phyloP scores from a whole-genome alignment of 2,888 invertebrate species.

The Crossocerus cetratus region DNA sequence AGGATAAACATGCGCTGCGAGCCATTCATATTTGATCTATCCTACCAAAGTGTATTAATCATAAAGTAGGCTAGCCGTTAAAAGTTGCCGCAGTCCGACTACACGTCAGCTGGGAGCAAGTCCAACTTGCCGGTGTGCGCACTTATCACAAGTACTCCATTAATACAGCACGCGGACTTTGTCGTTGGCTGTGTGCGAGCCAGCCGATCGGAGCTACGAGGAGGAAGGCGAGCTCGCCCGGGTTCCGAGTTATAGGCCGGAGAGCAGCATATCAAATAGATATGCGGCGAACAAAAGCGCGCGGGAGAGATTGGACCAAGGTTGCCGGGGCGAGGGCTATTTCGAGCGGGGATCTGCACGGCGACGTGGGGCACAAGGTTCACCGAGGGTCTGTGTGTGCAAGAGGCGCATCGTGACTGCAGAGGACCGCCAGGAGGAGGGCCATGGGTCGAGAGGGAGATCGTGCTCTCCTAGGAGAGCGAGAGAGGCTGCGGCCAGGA shows the following conservation, averaged over 20 bases:
- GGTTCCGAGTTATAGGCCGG: too few species aligned
- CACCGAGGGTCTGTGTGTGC: constrained; percentile 19
- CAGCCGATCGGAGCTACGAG: background rate
- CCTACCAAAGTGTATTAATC: too few species aligned
- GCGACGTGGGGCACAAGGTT: constrained; percentile 27
- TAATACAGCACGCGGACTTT: too few species aligned
- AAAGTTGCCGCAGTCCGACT: too few species aligned
- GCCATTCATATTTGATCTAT: too few species aligned
- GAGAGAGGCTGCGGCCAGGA: constrained; percentile 59
- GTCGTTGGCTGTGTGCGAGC: background rate
- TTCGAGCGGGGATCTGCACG: constrained; percentile 1
- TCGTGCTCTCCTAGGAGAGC: constrained; percentile 28
- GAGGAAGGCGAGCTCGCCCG: background rate
- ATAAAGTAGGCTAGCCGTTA: too few species aligned
- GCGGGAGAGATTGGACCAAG: background rate
- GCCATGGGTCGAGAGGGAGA: constrained; percentile 9
- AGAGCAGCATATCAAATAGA: background rate
- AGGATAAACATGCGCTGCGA: too few species aligned
- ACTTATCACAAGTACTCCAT: too few species aligned
- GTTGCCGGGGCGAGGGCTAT: background rate
- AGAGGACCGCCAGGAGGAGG: background rate
- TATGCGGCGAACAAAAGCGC: background rate
- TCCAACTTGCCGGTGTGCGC: too few species aligned
- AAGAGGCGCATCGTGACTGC: background rate
- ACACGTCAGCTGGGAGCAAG: too few species aligned